Base-by-base conservation (phyloP, 2,888 invertebrate species). In the Drosophila testacea region DNA sequence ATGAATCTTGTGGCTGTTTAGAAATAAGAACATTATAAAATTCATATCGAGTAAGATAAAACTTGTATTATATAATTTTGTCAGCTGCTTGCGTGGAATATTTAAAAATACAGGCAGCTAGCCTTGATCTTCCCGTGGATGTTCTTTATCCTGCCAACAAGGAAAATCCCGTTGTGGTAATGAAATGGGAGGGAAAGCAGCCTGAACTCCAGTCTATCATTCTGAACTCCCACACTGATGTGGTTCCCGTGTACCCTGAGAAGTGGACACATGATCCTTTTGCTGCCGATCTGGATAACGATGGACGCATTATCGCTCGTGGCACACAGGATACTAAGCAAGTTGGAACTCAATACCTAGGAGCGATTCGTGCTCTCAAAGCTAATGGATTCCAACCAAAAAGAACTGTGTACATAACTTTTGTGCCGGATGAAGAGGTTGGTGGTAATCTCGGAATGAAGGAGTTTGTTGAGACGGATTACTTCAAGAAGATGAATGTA, bases 171-270 rank as follows among this genome's bases (percentile, higher is more conserved):
- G 94, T 97, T 44, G 95, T 97, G 32, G 93, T 98, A 28, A 94
- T 98, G 87, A 96, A 96, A 69, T 95, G 97, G 95, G 79, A 89
- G 61, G 98, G 98, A 41, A 93, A 92, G 0, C 93, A 96, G 56
- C 96, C 96, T 0, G 90, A 93, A 0, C 92, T 96, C 44, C 95
- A 96, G 0, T 93, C 96, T 11, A 94, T 99, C 70, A 93, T 98
- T 86, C 94, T 98, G 28, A 98, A 98, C 91, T 97, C 97, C 7
- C 98, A 99, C 91, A 97, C 97, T 94, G 98, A 99, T 92, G 98
- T 99, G 1, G 98, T 99, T 0, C 96, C 97, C 9, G 98, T 96
- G 0, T 96, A 95, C 89, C 94, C 94, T 78, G 96, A 98, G 47
- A 95, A 96, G 89, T 99, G 99, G 98, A 96, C 94, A 0, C 94